Evolutionary conservation across 2,888 invertebrate genomes (phyloP), one percentile per base, ranked within the genome.

Genomic region (Spialia ferax): DNA sequence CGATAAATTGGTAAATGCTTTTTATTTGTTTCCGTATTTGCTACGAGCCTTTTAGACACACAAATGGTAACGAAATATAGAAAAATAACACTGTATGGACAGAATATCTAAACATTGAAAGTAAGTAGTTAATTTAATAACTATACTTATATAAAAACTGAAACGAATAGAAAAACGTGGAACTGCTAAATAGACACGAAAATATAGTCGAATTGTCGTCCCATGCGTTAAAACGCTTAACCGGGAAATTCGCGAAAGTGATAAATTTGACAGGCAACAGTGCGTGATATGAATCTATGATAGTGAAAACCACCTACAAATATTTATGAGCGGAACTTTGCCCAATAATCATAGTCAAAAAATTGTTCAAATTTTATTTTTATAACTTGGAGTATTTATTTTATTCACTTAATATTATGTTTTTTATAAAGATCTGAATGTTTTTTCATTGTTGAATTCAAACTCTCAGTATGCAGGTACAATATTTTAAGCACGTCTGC

Each of bases 191-290:
- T 29, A 65, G 52, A 60, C 18, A 42, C n/a, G 59, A 52, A 68
- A 70, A 70, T 71, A 71, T 69, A 68, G 68, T 62, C 67, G 70
- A 61, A 70, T 63, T 69, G 72, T 71, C 72, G 68, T 72, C 70
- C 64, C 70, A 70, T 67, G 66, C 59, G 68, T 63, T 42, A 35
- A 64, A 72, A 75, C 72, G 69, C 69, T 48, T 69, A 74, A 72
- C 72, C 72, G 77, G 78, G 75, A 75, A 84, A 87, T 79, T 79
- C 80, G 82, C 77, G 79, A 86, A 87, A 88, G 86, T 89, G 90
- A 91, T 90, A 90, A 90, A 90, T 91, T 89, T 88, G 86, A 85
- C 89, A 89, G 88, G 88, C 89, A 87, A 84, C 84, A 75, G 85
- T 85, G 84, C 88, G 89, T 89, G 89, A 84, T 80, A 81, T 71